phyloP scores from a whole-genome alignment of 1,140 invertebrate species.

The fruit fly (Drosophila melanogaster) region Release_6_plus_ISO1_MT NT_037436.4:12026501-12027000 shows the following conservation, averaged over 20 bases:
- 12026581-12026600: constrained; percentile 27
- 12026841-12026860: too few species aligned
- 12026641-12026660: constrained; percentile 28
- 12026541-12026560: constrained; percentile 56
- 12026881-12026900: too few species aligned
- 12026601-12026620: constrained; percentile 17
- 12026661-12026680: constrained; percentile 78
- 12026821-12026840: too few species aligned
- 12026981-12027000: background rate
- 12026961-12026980: background rate
- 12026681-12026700: constrained; percentile 47
- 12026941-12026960: background rate
- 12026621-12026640: constrained; percentile 38
- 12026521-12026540: constrained; percentile 47
- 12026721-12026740: background rate
- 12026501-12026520: constrained; percentile 20
- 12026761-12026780: background rate
- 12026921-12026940: too few species aligned
- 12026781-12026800: background rate
- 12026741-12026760: constrained; percentile 20
- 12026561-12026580: constrained; percentile 40
- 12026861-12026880: too few species aligned
- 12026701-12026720: constrained; percentile 4
- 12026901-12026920: too few species aligned
- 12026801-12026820: background rate